These are phyloP conservation scores for Chesias legatella DNA, from an alignment of 2,888 invertebrate species.

Conservation along the genomic window DNA sequence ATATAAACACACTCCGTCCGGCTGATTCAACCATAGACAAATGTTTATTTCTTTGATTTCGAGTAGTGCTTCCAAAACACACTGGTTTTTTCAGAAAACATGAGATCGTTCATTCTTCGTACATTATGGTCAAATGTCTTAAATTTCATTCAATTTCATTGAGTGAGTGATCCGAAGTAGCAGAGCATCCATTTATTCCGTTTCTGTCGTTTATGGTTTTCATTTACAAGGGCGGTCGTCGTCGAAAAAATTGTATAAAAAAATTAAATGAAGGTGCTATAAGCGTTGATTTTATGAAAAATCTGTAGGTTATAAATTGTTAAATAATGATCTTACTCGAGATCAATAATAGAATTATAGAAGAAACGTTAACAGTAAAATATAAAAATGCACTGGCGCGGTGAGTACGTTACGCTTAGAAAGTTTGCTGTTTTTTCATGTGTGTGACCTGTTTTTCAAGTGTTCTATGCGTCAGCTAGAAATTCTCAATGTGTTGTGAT, in stretches of 20 bases:
- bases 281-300: conserved; percentile 78
- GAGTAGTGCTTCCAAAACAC: background rate
- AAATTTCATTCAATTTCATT: conserved; percentile 58
- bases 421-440: conserved; percentile 68
- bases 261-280: conserved; percentile 80
- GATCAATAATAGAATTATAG: conserved; percentile 99
- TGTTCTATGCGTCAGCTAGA: conserved; percentile 32
- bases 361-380: conserved; percentile 97
- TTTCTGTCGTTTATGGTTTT: conserved; percentile 68
- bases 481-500: conserved; percentile 30
- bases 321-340: conserved; percentile 96
- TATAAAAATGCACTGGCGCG: conserved; percentile 97
- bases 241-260: conserved; percentile 68
- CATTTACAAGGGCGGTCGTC: conserved; percentile 70
- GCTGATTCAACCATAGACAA: conserved; percentile 16
- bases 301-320: conserved; percentile 78
- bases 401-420: conserved; percentile 86
- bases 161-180: too few relatives aligned
- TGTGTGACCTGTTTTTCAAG: conserved; percentile 49
- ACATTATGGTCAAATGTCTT: conserved; percentile 58
- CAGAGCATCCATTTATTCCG: conserved; percentile 43
- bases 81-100: conserved; percentile 1
- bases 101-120: conserved; percentile 11
- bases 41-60: too few relatives aligned
- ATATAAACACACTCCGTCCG: conserved; percentile 30